Evolutionary conservation across 2,888 invertebrate species (phyloP).

Genomic region (Polietes domitor): DNA sequence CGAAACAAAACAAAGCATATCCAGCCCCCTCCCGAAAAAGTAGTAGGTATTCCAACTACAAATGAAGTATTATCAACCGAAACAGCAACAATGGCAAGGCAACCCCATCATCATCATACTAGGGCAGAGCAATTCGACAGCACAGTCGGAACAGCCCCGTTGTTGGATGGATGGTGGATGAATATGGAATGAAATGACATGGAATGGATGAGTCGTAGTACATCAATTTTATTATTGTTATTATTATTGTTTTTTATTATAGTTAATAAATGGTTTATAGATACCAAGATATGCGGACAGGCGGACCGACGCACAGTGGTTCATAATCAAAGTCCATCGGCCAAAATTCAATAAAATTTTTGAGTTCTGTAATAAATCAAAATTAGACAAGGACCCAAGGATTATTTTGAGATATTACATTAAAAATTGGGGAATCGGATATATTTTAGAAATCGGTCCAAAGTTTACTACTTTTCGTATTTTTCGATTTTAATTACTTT

Average conservation of each 20-base stretch:
- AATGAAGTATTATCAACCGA: constrained; percentile 16
- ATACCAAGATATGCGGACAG: not conserved
- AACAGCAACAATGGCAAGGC: not conserved
- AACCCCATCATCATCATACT: not conserved
- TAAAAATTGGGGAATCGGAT: too few species aligned
- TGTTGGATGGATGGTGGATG: not conserved
- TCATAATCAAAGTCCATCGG: too few species aligned
- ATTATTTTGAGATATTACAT: too few species aligned
- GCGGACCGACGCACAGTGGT: not conserved
- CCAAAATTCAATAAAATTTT: too few species aligned
- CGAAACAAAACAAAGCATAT: constrained; percentile 22
- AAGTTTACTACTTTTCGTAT: too few species aligned
- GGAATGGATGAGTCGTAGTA: constrained; percentile 1
- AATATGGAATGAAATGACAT: not conserved
- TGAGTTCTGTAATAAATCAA: too few species aligned
- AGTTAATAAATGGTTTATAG: constrained; percentile 29
- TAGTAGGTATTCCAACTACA: not conserved
- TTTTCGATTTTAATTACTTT: too few species aligned
- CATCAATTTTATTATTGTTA: constrained; percentile 33
- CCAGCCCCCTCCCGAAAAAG: not conserved
- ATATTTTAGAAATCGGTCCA: too few species aligned
- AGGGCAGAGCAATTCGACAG: not conserved
- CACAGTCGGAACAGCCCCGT: not conserved
- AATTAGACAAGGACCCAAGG: too few species aligned
- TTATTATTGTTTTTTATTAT: not conserved